Evolutionary conservation across 2,888 invertebrate genomes (phyloP).

Genomic region (Esperia sulphurella): DNA sequence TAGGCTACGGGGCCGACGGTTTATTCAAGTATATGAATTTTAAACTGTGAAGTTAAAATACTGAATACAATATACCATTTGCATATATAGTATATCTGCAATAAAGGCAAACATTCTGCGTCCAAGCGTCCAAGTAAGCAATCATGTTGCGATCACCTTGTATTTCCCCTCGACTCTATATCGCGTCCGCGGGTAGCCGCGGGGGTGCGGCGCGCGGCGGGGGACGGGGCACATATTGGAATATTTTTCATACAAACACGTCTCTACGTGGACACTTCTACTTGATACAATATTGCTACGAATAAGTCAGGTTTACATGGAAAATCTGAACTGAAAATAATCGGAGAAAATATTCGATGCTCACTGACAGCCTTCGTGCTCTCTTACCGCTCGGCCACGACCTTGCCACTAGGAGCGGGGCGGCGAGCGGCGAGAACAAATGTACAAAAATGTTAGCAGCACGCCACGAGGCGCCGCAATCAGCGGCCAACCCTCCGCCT

Average conservation of each 20-base stretch:
- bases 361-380: neutral
- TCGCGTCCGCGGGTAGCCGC: constrained; percentile 2
- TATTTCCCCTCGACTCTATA: constrained; percentile 26
- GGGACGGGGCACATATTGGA: constrained; percentile 63
- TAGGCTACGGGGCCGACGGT: too few species aligned
- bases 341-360: neutral
- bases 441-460: too few species aligned
- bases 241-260: constrained; percentile 80
- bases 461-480: too few species aligned
- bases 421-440: too few species aligned
- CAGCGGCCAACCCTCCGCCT: too few species aligned
- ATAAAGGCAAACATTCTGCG: constrained; percentile 17
- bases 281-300: constrained; percentile 73
- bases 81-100: neutral
- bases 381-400: too few species aligned
- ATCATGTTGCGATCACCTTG: constrained; percentile 64
- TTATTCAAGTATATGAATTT: too few species aligned
- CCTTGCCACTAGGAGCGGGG: too few species aligned
- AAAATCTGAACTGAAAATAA: neutral
- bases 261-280: constrained; percentile 75
- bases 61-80: neutral
- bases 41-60: too few species aligned
- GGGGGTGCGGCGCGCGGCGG: constrained; percentile 21
- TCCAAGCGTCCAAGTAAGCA: constrained; percentile 24
- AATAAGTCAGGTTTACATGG: constrained; percentile 45